phyloP scores from a whole-genome alignment of 2,888 invertebrate genomes.

The Candidula unifasciata region DNA sequence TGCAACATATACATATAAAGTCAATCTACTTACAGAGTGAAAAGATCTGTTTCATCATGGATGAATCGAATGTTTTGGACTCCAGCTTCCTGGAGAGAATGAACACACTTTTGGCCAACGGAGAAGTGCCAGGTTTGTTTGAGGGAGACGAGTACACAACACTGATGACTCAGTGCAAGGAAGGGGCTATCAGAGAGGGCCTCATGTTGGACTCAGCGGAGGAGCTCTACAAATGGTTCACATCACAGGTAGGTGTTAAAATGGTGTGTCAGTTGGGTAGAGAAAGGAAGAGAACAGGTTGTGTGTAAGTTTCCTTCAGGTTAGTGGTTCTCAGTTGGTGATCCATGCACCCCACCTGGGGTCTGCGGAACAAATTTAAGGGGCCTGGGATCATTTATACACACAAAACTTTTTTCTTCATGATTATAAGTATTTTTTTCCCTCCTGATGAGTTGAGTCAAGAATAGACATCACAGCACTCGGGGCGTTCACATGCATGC shows the following conservation, averaged over 20 bases:
- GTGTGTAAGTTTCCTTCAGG: no score
- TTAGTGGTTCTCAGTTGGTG: no score
- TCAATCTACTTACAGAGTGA: slow-evolving; percentile 86
- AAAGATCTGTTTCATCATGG: slow-evolving; percentile 98
- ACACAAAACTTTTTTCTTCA: no score
- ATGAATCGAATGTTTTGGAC: slow-evolving; percentile 98
- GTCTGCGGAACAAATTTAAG: no score
- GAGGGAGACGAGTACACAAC: slow-evolving; percentile 97
- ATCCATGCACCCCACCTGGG: no score
- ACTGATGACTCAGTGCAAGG: slow-evolving; percentile 99
- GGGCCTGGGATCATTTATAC: no score
- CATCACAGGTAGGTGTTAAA: slow-evolving; percentile 81
- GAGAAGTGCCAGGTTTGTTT: slow-evolving; percentile 86
- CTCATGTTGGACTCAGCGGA: slow-evolving; percentile 98
- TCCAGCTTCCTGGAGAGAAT: slow-evolving; percentile 99
- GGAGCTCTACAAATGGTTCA: slow-evolving; percentile 99
- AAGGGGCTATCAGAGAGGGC: slow-evolving; percentile 98
- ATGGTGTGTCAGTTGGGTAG: neutral
- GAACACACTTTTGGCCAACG: slow-evolving; percentile 98
- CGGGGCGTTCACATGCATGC: no score
- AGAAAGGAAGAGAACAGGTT: no score
- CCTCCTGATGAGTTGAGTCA: no score
- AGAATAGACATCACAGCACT: no score
- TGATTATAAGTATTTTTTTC: no score
- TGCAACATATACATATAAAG: neutral